Percentiles rank a stretch among this genome's conserved stretches.
phyloP scores from a whole-genome alignment of 2,797 vertebrate species.

The Intellagama lesueurii region DNA sequence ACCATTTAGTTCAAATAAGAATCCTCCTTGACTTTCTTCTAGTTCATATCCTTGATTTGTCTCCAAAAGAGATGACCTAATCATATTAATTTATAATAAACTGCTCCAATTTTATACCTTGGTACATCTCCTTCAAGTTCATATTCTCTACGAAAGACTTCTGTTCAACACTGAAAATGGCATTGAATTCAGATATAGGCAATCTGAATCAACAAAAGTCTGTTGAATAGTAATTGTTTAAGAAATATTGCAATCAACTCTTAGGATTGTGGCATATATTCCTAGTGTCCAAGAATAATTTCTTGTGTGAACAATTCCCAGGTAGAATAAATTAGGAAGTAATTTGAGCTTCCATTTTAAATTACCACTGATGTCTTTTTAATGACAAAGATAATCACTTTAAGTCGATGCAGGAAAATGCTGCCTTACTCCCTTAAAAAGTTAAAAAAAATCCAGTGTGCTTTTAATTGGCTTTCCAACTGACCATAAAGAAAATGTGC shows the following conservation, averaged over 20 bases:
- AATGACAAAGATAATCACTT: not conserved
- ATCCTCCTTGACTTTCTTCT: slow-evolving; percentile 5
- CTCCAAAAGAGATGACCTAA: slow-evolving; percentile 18
- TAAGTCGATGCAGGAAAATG: not conserved
- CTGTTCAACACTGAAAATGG: slow-evolving; percentile 14
- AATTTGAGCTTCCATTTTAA: not conserved
- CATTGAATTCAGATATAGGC: slow-evolving; percentile 1
- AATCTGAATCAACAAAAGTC: slow-evolving; percentile 10
- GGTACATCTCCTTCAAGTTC: slow-evolving; percentile 12
- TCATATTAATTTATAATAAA: slow-evolving; percentile 31
- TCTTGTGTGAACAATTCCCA: not conserved
- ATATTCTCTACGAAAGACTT: slow-evolving; percentile 15
- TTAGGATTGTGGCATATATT: slow-evolving; percentile 18
- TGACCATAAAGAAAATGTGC: not conserved
- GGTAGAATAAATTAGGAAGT: not conserved
- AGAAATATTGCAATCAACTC: slow-evolving; percentile 1
- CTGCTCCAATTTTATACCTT: slow-evolving; percentile 4
- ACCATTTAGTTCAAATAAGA: slow-evolving; percentile 6
- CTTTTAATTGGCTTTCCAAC: not conserved
- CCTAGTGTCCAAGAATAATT: not conserved
- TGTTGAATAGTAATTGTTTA: slow-evolving; percentile 23
- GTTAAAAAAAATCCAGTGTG: not conserved
- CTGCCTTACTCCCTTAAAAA: too few species aligned
- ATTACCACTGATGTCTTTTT: not conserved
- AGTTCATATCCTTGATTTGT: not conserved